Conservation (phyloP, 37 sponge, comb jelly and placozoan genomes). For the Hexactinellida sp. region DNA sequence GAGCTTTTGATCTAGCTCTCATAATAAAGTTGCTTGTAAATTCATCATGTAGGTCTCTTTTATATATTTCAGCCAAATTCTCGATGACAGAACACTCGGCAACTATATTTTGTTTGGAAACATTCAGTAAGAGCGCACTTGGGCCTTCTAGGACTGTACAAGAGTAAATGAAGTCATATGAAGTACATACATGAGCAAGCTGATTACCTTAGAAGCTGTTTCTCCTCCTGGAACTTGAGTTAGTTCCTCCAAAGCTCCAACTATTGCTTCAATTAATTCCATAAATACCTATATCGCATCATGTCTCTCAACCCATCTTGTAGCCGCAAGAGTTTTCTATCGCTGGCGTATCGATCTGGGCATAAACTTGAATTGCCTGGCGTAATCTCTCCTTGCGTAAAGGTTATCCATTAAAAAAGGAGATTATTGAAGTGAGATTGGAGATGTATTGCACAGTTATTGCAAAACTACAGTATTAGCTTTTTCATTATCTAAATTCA, state of each 20-base stretch:
- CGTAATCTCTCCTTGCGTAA: constrained; percentile 13
- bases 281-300: constrained; percentile 9
- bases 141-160: neutral
- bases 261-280: constrained; percentile 1
- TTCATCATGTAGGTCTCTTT: neutral
- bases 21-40: neutral
- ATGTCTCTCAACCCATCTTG: constrained; percentile 17
- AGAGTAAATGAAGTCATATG: constrained; percentile 12
- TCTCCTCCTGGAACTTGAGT: neutral
- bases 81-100: constrained; percentile 7
- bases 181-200: neutral
- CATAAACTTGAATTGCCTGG: neutral
- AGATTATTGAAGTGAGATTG: neutral
- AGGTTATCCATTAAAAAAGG: constrained; percentile 4
- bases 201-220: constrained; percentile 1
- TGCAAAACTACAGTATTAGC: constrained; percentile 12
- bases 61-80: constrained; percentile 10
- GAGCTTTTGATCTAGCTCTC: constrained; percentile 1
- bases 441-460: neutral
- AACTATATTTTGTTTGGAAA: neutral
- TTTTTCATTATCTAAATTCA: neutral
- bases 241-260: constrained; percentile 14
- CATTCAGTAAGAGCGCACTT: constrained; percentile 11
- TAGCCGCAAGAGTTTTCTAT: neutral
- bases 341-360: neutral